phyloP scores from a whole-genome alignment of 1,140 invertebrate genomes.

The Sinella curviseta region DNA sequence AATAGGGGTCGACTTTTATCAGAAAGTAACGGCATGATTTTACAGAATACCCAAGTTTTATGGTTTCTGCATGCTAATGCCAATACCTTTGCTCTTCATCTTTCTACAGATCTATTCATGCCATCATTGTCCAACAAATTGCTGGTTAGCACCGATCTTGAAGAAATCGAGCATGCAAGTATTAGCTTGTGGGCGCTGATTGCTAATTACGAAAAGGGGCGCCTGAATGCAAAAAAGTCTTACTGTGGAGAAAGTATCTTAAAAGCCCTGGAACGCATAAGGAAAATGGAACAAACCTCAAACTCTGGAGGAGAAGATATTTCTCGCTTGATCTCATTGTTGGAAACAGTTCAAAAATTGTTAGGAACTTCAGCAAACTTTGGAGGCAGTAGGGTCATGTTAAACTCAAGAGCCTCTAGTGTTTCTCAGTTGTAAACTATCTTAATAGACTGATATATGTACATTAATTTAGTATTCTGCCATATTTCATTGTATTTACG shows the following conservation, averaged over 20 bases:
- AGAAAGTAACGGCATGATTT: conserved; percentile 46
- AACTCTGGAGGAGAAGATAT: not conserved
- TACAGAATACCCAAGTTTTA: not conserved
- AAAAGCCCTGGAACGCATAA: conserved; percentile 29
- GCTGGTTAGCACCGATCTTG: conserved; percentile 14
- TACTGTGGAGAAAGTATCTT: conserved; percentile 20
- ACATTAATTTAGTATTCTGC: too few relatives aligned
- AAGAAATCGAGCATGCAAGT: conserved; percentile 39
- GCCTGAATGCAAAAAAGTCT: conserved; percentile 37
- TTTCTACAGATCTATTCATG: conserved; percentile 37
- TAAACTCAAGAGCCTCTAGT: too few relatives aligned
- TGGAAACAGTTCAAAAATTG: conserved; percentile 14
- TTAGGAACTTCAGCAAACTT: not conserved
- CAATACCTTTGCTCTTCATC: not conserved
- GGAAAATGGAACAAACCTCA: conserved; percentile 33
- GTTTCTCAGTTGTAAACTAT: too few relatives aligned
- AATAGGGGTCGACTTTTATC: conserved; percentile 40
- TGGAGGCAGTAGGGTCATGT: not conserved
- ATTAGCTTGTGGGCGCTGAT: conserved; percentile 41
- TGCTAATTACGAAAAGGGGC: conserved; percentile 47
- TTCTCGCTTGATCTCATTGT: not conserved
- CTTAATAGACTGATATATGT: too few relatives aligned
- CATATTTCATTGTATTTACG: too few relatives aligned
- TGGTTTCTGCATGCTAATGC: not conserved
- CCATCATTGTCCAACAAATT: conserved; percentile 30